Percentiles rank a stretch among this genome's conserved stretches.
These are phyloP conservation scores for Drosophila athabasca DNA, from an alignment of 1,140 invertebrate species.

Conservation along the genomic window DNA sequence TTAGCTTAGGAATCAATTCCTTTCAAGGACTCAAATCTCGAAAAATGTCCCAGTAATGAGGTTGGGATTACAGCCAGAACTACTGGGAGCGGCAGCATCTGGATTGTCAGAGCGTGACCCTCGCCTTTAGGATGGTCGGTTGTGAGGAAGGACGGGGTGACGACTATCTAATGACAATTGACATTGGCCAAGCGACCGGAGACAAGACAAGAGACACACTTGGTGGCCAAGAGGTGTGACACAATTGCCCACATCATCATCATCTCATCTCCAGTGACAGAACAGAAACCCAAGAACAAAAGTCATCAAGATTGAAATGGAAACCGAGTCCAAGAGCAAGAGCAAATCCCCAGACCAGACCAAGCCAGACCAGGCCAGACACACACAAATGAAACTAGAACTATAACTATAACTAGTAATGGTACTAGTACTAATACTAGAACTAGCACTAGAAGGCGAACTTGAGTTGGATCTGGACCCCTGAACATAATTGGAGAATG, in stretches of 20 bases:
- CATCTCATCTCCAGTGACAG: slow-evolving; percentile 20
- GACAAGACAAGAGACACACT: slow-evolving; percentile 18
- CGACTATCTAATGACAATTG: slow-evolving; percentile 68
- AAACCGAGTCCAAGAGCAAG: slow-evolving; percentile 39
- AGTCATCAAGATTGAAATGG: slow-evolving; percentile 50
- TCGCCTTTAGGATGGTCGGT: background rate
- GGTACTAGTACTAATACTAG: background rate
- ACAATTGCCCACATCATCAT: slow-evolving; percentile 50
- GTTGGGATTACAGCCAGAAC: no score
- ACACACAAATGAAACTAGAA: no score
- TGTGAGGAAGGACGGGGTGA: background rate
- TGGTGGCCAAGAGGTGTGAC: slow-evolving; percentile 59
- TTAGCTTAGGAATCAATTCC: no score
- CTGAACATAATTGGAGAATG: slow-evolving; percentile 77
- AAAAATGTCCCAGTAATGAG: no score
- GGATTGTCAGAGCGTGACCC: slow-evolving; percentile 4
- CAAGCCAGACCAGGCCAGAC: background rate
- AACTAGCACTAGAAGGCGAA: slow-evolving; percentile 41
- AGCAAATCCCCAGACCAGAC: slow-evolving; percentile 2
- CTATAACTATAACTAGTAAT: background rate
- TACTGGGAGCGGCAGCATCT: background rate
- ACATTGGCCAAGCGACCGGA: slow-evolving; percentile 55
- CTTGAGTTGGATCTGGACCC: slow-evolving; percentile 63
- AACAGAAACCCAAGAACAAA: slow-evolving; percentile 25
- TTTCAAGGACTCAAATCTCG: no score